Evolutionary conservation across 2,113 vertebrate genomes (phyloP).

Genomic region (Periophthalmus modestus): DNA sequence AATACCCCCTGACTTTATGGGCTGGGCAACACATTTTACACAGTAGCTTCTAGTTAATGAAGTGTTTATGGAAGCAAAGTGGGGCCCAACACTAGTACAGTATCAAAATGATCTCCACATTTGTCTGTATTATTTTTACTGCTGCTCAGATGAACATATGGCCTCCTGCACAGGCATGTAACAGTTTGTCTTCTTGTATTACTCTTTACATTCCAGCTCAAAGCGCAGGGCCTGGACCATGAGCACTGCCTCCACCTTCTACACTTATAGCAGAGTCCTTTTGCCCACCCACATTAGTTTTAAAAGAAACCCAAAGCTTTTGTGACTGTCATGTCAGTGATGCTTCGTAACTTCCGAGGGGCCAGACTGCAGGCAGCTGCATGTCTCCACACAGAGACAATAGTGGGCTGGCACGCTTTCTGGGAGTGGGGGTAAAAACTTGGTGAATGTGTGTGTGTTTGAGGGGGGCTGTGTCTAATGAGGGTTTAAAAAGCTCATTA

Average conservation of each 20-base stretch:
- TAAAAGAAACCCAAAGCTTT: constrained; percentile 49
- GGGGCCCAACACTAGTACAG: not conserved
- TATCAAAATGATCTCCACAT: not conserved
- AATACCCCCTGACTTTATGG: not conserved
- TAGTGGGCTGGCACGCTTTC: constrained; percentile 54
- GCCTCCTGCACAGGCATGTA: constrained; percentile 32
- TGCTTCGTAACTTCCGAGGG: constrained; percentile 39
- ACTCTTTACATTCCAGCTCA: constrained; percentile 57
- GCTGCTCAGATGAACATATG: constrained; percentile 11
- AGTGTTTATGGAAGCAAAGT: not conserved
- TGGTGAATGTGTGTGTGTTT: constrained; percentile 32
- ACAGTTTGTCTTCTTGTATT: constrained; percentile 46
- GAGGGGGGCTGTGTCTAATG: constrained; percentile 56
- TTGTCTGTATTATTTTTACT: not conserved
- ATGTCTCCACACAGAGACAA: constrained; percentile 69
- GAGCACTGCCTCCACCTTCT: constrained; percentile 50
- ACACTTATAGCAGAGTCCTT: constrained; percentile 44
- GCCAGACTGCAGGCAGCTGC: constrained; percentile 70
- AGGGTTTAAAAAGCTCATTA: constrained; percentile 75
- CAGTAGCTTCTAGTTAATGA: not conserved
- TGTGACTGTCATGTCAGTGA: constrained; percentile 40
- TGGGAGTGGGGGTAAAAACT: constrained; percentile 42
- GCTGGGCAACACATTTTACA: not conserved
- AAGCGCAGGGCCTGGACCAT: constrained; percentile 15
- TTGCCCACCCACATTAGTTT: constrained; percentile 22